phyloP scores from a whole-genome alignment of 2,797 vertebrate species.

The Babyrousa celebensis region DNA sequence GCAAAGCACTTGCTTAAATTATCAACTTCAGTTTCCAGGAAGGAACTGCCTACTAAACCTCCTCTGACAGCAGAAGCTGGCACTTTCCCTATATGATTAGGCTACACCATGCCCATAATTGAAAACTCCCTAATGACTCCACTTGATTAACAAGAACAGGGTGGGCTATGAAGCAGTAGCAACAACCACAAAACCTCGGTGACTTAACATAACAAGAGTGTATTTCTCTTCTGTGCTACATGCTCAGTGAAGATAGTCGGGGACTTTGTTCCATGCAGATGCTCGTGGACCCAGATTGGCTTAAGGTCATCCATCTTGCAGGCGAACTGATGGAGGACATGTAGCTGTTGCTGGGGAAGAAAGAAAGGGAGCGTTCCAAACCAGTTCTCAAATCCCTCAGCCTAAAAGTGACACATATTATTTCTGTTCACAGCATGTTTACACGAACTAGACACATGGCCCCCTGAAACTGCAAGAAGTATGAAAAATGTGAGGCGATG shows the following conservation, averaged over 20 bases:
- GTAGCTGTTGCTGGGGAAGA: neutral
- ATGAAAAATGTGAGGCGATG: neutral
- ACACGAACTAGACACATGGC: neutral
- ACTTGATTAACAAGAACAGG: neutral
- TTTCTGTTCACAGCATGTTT: neutral
- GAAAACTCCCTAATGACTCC: neutral
- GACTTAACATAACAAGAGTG: neutral
- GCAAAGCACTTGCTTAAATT: conserved; percentile 16
- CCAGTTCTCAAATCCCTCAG: neutral
- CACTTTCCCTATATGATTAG: too few relatives aligned
- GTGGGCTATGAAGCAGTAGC: neutral
- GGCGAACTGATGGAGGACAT: neutral
- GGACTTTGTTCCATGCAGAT: neutral
- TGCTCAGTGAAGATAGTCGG: neutral
- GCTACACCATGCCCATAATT: neutral
- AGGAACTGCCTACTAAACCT: too few relatives aligned
- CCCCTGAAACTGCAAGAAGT: neutral
- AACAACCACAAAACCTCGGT: neutral
- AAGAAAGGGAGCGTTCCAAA: neutral
- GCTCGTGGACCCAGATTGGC: neutral
- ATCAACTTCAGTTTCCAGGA: neutral
- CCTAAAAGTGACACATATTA: neutral
- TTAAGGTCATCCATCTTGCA: neutral
- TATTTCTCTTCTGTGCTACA: neutral
- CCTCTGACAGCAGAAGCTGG: too few relatives aligned